These are phyloP conservation scores for Polypedilum vanderplanki DNA, from an alignment of 1,140 invertebrate species.

Conservation along the genomic window DNA sequence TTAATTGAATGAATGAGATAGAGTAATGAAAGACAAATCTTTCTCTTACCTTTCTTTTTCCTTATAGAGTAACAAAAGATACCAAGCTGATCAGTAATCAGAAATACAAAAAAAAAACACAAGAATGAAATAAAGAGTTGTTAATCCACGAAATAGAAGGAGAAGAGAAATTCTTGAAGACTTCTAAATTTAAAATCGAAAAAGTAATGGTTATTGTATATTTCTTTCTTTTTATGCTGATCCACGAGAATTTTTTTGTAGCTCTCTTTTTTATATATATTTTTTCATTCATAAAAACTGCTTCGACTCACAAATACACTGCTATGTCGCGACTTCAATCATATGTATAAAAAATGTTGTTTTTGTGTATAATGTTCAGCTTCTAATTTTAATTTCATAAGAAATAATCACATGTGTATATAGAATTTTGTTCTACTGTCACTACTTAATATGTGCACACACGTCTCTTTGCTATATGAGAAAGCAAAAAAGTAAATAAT, in stretches of 20 bases:
- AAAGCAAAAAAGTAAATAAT: not conserved
- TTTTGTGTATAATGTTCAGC: conserved; percentile 18
- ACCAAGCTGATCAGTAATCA: not conserved
- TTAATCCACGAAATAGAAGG: conserved; percentile 9
- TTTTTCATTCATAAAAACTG: conserved; percentile 21
- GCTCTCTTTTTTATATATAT: not conserved
- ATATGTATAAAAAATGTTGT: not conserved
- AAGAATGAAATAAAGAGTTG: not conserved
- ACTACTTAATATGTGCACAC: not conserved
- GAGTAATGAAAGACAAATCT: not conserved
- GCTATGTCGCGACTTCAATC: not conserved
- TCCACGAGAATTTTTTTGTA: conserved; percentile 22
- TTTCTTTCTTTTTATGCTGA: conserved; percentile 28
- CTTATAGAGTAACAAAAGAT: not conserved
- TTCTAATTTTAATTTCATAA: conserved; percentile 22
- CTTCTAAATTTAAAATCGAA: conserved; percentile 21
- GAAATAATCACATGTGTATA: conserved; percentile 20
- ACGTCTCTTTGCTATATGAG: not conserved
- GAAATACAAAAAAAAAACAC: conserved; percentile 1
- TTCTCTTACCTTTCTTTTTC: not conserved
- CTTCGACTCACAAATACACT: conserved; percentile 4
- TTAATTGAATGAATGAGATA: too few species aligned
- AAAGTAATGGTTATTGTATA: not conserved
- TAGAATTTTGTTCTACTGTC: not conserved
- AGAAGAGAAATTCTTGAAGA: not conserved